phyloP scores from a whole-genome alignment of 2,113 vertebrate species.

The Chaetorhynchus papuensis region DNA sequence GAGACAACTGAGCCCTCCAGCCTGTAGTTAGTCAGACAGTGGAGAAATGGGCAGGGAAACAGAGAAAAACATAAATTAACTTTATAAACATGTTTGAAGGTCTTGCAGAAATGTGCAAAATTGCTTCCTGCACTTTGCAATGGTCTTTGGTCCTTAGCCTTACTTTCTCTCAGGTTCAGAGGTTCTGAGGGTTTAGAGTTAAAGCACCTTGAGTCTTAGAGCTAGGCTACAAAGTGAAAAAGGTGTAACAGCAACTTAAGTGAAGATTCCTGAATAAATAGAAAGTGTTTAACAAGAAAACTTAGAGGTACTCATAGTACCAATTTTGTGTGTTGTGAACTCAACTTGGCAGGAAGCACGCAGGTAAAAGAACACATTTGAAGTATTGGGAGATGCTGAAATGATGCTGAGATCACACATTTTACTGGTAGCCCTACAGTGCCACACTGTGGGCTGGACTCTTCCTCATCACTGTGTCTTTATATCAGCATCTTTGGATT shows the following conservation, averaged over 20 bases:
- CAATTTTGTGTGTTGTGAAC: background rate
- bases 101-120: background rate
- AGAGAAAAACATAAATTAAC: background rate
- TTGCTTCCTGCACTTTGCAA: background rate
- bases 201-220: background rate
- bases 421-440: background rate
- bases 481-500: background rate
- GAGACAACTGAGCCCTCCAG: background rate
- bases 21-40: background rate
- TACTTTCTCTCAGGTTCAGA: rapidly evolving
- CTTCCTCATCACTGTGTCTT: background rate
- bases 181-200: background rate
- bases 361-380: background rate
- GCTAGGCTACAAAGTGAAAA: background rate
- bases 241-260: background rate
- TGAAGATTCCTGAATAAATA: background rate
- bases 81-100: background rate
- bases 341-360: background rate
- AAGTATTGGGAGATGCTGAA: background rate
- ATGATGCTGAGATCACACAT: background rate
- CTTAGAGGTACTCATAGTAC: no score
- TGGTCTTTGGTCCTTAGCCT: background rate
- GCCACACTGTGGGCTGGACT: background rate
- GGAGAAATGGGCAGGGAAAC: background rate
- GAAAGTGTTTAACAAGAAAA: background rate